A percentile compares a stretch with the other conserved stretches of the same genome.
Conservation (phyloP, 2,113 vertebrate genomes). For the Cyprichromis sp. region DNA sequence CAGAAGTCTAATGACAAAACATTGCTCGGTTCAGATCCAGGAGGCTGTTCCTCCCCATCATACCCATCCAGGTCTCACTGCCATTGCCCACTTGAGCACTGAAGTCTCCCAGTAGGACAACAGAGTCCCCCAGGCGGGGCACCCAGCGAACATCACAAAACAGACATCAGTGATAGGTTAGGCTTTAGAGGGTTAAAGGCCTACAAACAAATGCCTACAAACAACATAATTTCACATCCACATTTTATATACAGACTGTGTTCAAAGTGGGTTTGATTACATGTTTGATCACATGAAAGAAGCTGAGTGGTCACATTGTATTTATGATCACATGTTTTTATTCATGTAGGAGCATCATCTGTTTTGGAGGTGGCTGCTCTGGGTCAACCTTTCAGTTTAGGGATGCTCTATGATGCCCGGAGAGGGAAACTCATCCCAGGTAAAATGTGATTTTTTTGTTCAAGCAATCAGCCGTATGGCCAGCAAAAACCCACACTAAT, state of each 20-base stretch:
- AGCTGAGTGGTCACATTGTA: neutral
- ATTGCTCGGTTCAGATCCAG: neutral
- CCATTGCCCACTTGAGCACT: neutral
- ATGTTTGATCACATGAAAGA: neutral
- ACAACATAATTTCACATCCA: neutral
- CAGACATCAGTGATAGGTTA: neutral
- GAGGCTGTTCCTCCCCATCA: neutral
- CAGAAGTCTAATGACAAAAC: neutral
- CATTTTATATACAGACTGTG: neutral
- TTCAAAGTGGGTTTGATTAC: neutral
- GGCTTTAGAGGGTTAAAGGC: neutral
- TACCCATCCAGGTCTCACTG: neutral
- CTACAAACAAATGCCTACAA: neutral
- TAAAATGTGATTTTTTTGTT: neutral
- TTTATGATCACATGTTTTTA: neutral
- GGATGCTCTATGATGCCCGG: neutral
- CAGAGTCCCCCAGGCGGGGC: neutral
- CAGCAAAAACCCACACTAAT: neutral
- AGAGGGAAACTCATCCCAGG: neutral
- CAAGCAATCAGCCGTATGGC: neutral
- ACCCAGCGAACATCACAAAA: neutral
- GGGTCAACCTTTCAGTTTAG: neutral
- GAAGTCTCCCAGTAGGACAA: neutral
- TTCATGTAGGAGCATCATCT: neutral
- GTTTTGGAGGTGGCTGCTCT: neutral